phyloP scores from a whole-genome alignment of 2,888 invertebrate species.

The Petrophora chlorosata region DNA sequence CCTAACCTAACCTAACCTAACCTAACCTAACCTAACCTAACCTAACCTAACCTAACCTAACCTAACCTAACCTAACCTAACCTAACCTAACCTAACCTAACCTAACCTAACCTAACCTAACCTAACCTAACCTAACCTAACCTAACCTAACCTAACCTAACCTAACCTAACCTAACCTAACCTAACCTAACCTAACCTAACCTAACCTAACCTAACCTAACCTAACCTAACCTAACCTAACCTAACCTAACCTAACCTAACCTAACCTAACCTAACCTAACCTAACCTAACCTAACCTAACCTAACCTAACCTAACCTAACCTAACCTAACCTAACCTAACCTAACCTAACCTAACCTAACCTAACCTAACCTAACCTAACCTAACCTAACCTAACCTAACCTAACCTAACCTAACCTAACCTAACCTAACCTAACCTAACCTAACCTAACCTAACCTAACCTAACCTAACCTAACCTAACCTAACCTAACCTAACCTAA shows the following conservation, averaged over 20 bases:
- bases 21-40: conserved; percentile 26
- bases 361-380: conserved; percentile 15
- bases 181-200: conserved; percentile 23
- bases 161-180: conserved; percentile 24
- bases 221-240: conserved; percentile 26
- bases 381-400: conserved; percentile 16
- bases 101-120: conserved; percentile 24
- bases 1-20: conserved; percentile 27
- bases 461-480: conserved; percentile 5
- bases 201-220: conserved; percentile 25
- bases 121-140: conserved; percentile 25
- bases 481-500: conserved; percentile 15
- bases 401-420: conserved; percentile 17
- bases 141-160: conserved; percentile 18
- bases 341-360: conserved; percentile 17
- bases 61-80: conserved; percentile 27
- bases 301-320: conserved; percentile 16
- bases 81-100: conserved; percentile 26
- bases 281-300: conserved; percentile 19
- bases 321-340: conserved; percentile 9
- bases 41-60: conserved; percentile 19
- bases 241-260: conserved; percentile 26
- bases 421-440: conserved; percentile 16
- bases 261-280: conserved; percentile 24
- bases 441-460: conserved; percentile 13